Evolutionary conservation across 2,797 vertebrate genomes (phyloP).

Genomic region (Diglossa cyanea): DNA sequence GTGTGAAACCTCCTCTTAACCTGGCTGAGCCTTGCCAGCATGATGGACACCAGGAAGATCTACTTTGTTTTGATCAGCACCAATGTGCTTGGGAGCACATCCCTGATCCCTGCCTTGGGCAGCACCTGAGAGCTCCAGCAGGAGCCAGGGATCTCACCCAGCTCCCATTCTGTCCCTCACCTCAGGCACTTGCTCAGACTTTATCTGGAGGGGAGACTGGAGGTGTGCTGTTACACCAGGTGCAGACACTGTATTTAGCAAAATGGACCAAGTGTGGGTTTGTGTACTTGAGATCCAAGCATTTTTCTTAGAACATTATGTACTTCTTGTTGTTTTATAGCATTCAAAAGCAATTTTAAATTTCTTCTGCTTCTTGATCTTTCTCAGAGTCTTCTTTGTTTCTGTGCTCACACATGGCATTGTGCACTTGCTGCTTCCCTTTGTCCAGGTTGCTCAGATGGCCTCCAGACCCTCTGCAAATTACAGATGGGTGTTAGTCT

Average conservation of each 20-base stretch:
- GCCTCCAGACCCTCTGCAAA: not conserved
- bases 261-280: not conserved
- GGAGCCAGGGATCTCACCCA: not conserved
- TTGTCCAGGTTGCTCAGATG: not conserved
- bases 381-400: not conserved
- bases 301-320: not conserved
- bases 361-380: not conserved
- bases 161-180: not conserved
- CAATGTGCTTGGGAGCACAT: not conserved
- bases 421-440: not conserved
- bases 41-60: not conserved
- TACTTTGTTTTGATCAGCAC: not conserved
- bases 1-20: not conserved
- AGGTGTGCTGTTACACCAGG: not conserved
- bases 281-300: not conserved
- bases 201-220: not conserved
- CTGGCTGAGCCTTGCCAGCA: not conserved
- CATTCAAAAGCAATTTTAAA: not conserved
- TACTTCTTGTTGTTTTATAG: not conserved
- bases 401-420: not conserved
- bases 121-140: not conserved
- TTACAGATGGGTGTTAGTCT: not conserved
- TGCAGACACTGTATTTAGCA: not conserved
- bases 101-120: not conserved
- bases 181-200: fast-evolving